Base-by-base conservation (phyloP, 2,888 invertebrate genomes). In the Octonoba sinensis region DNA sequence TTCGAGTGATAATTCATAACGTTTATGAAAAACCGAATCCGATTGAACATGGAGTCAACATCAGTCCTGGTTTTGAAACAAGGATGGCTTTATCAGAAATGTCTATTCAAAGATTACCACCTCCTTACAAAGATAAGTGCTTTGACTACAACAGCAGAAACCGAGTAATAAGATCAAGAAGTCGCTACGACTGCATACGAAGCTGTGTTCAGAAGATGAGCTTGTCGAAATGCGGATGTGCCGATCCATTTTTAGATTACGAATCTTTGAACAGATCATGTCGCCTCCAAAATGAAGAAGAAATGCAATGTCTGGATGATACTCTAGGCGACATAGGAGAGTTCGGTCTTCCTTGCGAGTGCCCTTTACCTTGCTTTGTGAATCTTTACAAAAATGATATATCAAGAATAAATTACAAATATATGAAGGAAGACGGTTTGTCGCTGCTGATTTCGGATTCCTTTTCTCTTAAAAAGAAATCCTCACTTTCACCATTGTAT, bases 51-150 rank as follows among this genome's bases (percentile, higher is more conserved):
- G 78, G 78, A 6, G 24, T 72, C 8, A 65, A 72, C 59, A 66
- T 78, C 18, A 65, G 36, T 27, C 66, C 71, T 3, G 78, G 72
- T 0, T 57, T 57, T 13, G 78, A 78, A 18, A 71, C 72, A 13
- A 18, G 54, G 22, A 11, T 78, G 3, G 16, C 72, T 20, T 3
- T 78, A 18, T 12, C n/a, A 8, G 59, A 57, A 24, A 59, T 36
- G 12, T 59, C 59, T 13, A 18, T 49, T 4, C 47, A 75, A 18
- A 46, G 85, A 44, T 51, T 85, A 6, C 84, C 85, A 20, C 20
- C 77, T 20, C 85, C 85, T 15, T 84, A 83, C 70, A 82, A 82
- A 15, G 85, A 85, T 36, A 51, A 69, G 0, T 85, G 85, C 60
- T 67, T 82, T 2, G 70, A 76, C n/a, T 77, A 83, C 49, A 27